Base-by-base conservation (phyloP, 2,797 vertebrate species). In the Gobio occitaniae region DNA sequence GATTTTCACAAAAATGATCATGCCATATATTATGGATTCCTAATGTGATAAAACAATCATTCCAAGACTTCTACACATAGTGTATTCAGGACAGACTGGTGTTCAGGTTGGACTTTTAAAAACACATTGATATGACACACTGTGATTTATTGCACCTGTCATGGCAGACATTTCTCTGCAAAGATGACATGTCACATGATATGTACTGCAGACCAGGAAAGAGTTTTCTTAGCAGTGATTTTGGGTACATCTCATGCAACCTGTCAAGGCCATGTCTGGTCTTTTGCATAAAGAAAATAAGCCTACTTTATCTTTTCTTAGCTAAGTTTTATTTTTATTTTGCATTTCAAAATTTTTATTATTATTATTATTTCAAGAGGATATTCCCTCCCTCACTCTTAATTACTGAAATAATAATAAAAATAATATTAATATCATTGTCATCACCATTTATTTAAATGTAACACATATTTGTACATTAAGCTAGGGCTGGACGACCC, bases 91-190 rank as follows among this genome's bases (percentile, higher is more conserved):
- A n/a, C 72, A 56, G 61, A 78, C 56, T 16, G 19, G 52, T 61
- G 36, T 61, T 12, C 10, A 52, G 32, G 32, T 11, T 47, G n/a
- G 48, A 63, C 61, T 74, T 88, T 59, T 78, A 78, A 76, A 88
- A 82, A 54, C 61, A 69, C 61, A 68, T 78, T 82, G 80, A 76
- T 61, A 54, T 81, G 86, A 84, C 81, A 56, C 80, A 52, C 72
- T 83, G 86, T 84, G 79, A 89, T 89, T 83, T 85, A 89, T 85
- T 89, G 76, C 65, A 80, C 79, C 65, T 86, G 86, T 87, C 82
- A 82, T 32, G 47, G 52, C 63, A 71, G 47, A 82, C 54, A 59
- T 65, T 81, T 56, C 76, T 84, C 29, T 21, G 61, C 25, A 48
- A 82, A 79, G 82, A 80, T 84, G 79, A 21, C 68, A 25, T 19